Conservation (phyloP, 2,797 vertebrate genomes). For the Clarias laeviceps region DNA sequence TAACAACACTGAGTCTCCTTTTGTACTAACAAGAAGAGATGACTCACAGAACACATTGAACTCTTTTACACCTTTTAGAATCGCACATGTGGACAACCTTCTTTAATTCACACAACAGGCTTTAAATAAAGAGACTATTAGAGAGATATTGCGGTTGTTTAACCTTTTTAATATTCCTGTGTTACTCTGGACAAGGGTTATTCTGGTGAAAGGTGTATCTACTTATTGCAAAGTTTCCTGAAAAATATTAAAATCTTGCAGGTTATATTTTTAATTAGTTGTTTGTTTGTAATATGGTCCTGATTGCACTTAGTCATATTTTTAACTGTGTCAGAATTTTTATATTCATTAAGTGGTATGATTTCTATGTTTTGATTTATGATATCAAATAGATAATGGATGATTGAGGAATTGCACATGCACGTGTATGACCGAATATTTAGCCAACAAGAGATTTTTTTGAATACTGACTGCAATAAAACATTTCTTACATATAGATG, state of each 20-base stretch:
- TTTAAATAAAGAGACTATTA: neutral
- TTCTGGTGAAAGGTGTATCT: neutral
- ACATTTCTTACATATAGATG: neutral
- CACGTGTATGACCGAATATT: neutral
- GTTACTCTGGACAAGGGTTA: neutral
- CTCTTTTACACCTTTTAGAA: conserved; percentile 1
- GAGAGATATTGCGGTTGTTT: no score
- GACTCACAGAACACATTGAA: neutral
- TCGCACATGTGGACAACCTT: neutral
- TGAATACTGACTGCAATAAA: neutral
- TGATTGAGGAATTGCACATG: neutral
- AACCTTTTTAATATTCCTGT: neutral
- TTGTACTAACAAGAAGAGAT: neutral
- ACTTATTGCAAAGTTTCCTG: neutral
- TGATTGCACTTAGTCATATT: neutral
- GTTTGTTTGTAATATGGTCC: neutral
- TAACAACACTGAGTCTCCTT: neutral
- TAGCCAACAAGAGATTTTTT: neutral
- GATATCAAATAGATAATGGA: neutral
- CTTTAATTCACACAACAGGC: neutral
- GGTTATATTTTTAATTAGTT: neutral
- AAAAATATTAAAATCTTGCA: neutral
- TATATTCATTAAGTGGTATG: neutral
- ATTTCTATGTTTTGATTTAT: neutral
- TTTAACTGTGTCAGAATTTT: neutral